These are phyloP conservation scores for Clytia hemisphaerica DNA, from an alignment of 30 jellyfish, hydroid and myxozoan species.

Conservation along the genomic window DNA sequence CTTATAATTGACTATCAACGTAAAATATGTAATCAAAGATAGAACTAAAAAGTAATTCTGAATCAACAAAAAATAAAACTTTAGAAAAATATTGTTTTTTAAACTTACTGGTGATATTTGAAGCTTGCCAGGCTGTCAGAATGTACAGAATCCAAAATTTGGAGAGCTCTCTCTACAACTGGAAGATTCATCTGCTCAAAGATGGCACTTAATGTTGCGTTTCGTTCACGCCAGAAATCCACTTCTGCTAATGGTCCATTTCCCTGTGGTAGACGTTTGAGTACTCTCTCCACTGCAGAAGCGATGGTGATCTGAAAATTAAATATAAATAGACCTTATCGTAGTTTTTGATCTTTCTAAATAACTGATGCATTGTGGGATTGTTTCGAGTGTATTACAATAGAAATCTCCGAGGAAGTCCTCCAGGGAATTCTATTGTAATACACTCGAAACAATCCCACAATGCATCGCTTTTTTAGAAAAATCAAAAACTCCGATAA, in stretches of 20 bases:
- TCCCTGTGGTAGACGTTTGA: conserved; percentile 71
- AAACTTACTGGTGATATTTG: conserved; percentile 80
- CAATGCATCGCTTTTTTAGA: too few species aligned
- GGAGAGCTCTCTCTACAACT: conserved; percentile 56
- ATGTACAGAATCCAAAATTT: conserved; percentile 52
- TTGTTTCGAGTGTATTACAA: too few species aligned
- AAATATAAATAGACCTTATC: too few species aligned
- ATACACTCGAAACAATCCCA: too few species aligned
- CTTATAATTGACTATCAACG: too few species aligned
- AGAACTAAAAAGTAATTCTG: too few species aligned
- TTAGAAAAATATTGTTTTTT: not conserved
- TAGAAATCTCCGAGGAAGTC: too few species aligned
- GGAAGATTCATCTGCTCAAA: conserved; percentile 85
- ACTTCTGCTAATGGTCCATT: conserved; percentile 92
- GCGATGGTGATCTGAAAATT: conserved; percentile 58
- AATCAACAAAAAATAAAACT: not conserved
- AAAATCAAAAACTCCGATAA: too few species aligned
- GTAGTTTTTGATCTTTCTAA: too few species aligned
- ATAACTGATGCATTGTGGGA: not conserved
- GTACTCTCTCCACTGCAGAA: conserved; percentile 69
- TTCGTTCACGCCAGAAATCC: conserved; percentile 92
- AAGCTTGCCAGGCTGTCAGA: conserved; percentile 79
- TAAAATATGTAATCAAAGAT: too few species aligned
- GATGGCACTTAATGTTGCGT: conserved; percentile 88
- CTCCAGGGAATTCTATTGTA: not conserved